phyloP scores from a whole-genome alignment of 2,797 vertebrate species.

The Eulemur coronatus region DNA sequence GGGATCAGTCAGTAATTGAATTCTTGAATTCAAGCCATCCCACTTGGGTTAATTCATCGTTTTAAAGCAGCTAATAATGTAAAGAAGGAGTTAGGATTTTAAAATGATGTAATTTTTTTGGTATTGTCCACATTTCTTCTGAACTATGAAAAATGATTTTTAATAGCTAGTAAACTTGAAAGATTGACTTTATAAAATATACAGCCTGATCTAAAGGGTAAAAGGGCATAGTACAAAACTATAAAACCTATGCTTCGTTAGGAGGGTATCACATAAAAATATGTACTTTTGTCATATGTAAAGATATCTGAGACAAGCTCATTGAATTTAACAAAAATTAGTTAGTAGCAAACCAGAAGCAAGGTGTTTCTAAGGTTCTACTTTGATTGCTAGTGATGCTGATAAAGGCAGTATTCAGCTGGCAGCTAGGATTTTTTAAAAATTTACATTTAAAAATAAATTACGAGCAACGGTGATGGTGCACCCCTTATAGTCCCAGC shows the following conservation, averaged over 20 bases:
- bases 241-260: not conserved
- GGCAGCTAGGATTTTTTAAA: not conserved
- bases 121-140: not conserved
- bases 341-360: not conserved
- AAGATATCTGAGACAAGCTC: not conserved
- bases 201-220: slow-evolving; percentile 22
- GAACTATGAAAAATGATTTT: not conserved
- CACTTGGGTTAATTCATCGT: not conserved
- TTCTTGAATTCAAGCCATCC: not conserved
- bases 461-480: not conserved
- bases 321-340: not conserved
- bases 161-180: not conserved
- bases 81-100: not conserved
- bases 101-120: not conserved
- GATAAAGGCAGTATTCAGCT: not conserved
- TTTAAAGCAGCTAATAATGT: not conserved
- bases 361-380: not conserved
- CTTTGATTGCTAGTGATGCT: not conserved
- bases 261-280: not conserved
- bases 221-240: not conserved
- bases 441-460: slow-evolving; percentile 3
- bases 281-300: not conserved
- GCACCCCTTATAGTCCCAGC: not conserved
- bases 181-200: not conserved
- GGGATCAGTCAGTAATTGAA: not conserved